A percentile compares a stretch with the other conserved stretches of the same genome.
Conservation (phyloP, 2,797 vertebrate genomes). For the Acipenser ruthenus region DNA sequence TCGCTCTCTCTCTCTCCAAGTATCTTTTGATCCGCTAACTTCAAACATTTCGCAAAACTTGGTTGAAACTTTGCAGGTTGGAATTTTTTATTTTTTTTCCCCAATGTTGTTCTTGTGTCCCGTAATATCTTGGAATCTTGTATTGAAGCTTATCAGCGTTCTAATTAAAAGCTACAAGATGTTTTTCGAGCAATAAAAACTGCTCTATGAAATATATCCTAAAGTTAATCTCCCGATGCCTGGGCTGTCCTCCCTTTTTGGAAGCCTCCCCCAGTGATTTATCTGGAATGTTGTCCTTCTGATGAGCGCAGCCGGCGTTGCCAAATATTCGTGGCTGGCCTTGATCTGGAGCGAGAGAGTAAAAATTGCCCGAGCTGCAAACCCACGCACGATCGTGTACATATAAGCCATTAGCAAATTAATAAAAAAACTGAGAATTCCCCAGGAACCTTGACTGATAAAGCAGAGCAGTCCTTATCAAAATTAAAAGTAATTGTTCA, state of each 20-base stretch:
- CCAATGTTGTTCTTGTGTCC: not conserved
- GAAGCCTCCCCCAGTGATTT: conserved; percentile 41
- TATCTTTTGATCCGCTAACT: conserved; percentile 6
- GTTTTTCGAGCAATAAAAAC: not conserved
- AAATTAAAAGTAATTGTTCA: conserved; percentile 79
- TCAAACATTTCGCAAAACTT: not conserved
- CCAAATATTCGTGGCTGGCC: conserved; percentile 66
- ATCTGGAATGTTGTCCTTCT: conserved; percentile 21
- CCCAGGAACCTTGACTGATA: conserved; percentile 61
- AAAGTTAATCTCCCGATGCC: not conserved
- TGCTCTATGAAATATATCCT: conserved; percentile 3
- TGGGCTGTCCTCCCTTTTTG: conserved; percentile 33
- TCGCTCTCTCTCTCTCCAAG: conserved; percentile 25
- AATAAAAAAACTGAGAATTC: conserved; percentile 40
- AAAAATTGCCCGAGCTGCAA: not conserved
- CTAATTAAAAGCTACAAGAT: not conserved
- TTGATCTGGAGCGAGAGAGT: conserved; percentile 40
- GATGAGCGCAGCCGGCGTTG: conserved; percentile 38
- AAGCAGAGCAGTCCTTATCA: conserved; percentile 65
- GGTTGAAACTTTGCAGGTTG: not conserved
- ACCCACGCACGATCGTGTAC: conserved; percentile 35
- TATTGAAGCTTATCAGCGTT: not conserved
- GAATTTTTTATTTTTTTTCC: not conserved
- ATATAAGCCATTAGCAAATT: conserved; percentile 53
- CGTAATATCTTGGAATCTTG: not conserved